Percentiles rank a stretch among this genome's conserved stretches.
phyloP scores from a whole-genome alignment of 2,113 vertebrate species.

The Trinectes maculatus region DNA sequence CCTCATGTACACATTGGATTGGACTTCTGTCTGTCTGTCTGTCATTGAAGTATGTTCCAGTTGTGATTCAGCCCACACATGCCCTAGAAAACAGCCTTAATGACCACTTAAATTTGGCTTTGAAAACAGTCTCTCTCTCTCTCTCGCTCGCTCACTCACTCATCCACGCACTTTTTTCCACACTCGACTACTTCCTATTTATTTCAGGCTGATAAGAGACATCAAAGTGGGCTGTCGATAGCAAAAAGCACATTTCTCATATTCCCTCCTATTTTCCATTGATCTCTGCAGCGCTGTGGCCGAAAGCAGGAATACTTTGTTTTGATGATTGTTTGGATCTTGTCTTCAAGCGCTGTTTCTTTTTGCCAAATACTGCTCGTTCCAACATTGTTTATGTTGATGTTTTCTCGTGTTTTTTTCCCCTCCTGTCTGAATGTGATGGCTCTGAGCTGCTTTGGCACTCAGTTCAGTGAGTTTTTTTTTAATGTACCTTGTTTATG shows the following conservation, averaged over 20 bases:
- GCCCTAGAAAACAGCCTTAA: conserved; percentile 39
- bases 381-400: conserved; percentile 20
- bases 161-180: conserved; percentile 20
- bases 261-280: conserved; percentile 56
- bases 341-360: conserved; percentile 11
- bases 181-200: conserved; percentile 50
- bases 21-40: conserved; percentile 5
- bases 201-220: conserved; percentile 51
- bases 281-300: conserved; percentile 43
- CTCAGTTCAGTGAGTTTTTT: neutral
- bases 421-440: conserved; percentile 23
- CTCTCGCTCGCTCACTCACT: neutral
- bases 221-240: conserved; percentile 56
- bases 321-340: conserved; percentile 62
- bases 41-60: conserved; percentile 9
- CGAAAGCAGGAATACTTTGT: conserved; percentile 52
- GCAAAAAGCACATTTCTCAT: conserved; percentile 45
- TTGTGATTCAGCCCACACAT: conserved; percentile 15
- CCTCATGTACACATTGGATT: conserved; percentile 6
- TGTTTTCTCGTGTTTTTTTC: conserved; percentile 31
- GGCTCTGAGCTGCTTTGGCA: conserved; percentile 32
- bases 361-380: conserved; percentile 25
- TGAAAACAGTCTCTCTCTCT: conserved; percentile 31
- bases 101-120: conserved; percentile 40
- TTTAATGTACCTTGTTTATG: neutral